Conservation (phyloP, 2,797 vertebrate genomes). For the Phataginus tetradactyla region DNA sequence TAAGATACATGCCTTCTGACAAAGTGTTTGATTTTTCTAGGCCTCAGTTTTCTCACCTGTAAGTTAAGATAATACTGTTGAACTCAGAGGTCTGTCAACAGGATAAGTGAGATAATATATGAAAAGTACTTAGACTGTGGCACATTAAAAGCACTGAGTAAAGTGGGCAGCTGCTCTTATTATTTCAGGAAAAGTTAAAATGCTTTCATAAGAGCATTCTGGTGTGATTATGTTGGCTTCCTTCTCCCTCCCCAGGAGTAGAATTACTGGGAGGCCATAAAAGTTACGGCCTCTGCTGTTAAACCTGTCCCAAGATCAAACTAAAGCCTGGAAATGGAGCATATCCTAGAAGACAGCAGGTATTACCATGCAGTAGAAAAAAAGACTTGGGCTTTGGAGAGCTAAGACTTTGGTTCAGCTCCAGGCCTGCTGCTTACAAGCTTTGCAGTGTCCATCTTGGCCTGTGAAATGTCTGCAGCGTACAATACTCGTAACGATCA, state of each 20-base stretch:
- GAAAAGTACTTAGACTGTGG: background rate
- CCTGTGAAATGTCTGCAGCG: background rate
- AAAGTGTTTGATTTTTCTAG: slow-evolving; percentile 17
- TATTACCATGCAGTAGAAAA: background rate
- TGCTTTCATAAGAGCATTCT: background rate
- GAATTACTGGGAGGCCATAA: background rate
- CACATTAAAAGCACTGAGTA: background rate
- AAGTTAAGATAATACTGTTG: slow-evolving; percentile 8
- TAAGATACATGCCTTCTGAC: background rate
- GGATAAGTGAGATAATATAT: background rate
- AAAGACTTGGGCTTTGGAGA: background rate
- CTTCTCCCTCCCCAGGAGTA: background rate
- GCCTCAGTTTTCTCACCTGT: slow-evolving; percentile 25
- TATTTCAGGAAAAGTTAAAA: slow-evolving; percentile 54
- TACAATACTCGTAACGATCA: background rate
- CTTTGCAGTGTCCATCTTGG: background rate
- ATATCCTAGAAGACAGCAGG: background rate
- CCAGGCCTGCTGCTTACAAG: background rate
- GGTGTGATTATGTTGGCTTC: background rate
- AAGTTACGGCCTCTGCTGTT: background rate
- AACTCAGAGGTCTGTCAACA: background rate
- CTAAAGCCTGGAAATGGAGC: background rate
- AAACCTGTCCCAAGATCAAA: slow-evolving; percentile 14
- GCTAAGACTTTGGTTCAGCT: background rate
- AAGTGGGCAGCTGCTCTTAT: background rate